These are phyloP conservation scores for Hyposoter dolosus DNA, from an alignment of 2,888 invertebrate genomes.

Conservation along the genomic window DNA sequence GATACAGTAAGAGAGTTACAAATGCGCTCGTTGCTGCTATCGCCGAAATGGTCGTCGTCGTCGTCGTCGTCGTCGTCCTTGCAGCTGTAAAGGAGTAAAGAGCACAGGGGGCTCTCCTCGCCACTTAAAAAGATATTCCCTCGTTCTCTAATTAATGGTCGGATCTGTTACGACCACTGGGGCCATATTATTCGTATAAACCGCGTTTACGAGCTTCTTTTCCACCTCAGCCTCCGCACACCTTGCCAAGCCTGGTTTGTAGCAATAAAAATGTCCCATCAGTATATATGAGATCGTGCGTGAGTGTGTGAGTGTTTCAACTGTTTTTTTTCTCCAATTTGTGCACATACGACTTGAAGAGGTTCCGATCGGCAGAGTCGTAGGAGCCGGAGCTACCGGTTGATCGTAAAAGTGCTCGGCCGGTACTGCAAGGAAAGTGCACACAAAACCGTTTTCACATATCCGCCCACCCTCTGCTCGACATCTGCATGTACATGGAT, in stretches of 20 bases:
- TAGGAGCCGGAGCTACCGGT: slow-evolving; percentile 29
- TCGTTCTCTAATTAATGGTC: slow-evolving; percentile 61
- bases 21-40: neutral
- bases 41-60: neutral
- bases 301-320: neutral
- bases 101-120: neutral
- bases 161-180: slow-evolving; percentile 62
- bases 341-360: slow-evolving; percentile 21
- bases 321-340: slow-evolving; percentile 33
- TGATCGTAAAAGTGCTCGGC: slow-evolving; percentile 63
- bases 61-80: slow-evolving; percentile 29
- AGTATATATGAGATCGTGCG: neutral
- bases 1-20: slow-evolving; percentile 21
- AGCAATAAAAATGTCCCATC: neutral
- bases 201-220: slow-evolving; percentile 47
- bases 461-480: slow-evolving; percentile 22
- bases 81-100: slow-evolving; percentile 27
- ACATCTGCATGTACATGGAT: neutral
- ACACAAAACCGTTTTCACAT: slow-evolving; percentile 57
- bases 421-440: slow-evolving; percentile 59
- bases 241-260: slow-evolving; percentile 6
- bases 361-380: neutral
- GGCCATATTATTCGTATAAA: slow-evolving; percentile 47
- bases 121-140: slow-evolving; percentile 60
- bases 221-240: slow-evolving; percentile 21